Evolutionary conservation across 2,797 vertebrate genomes (phyloP), one percentile per base, ranked within the genome.

Genomic region (Adelosebastes latens): DNA sequence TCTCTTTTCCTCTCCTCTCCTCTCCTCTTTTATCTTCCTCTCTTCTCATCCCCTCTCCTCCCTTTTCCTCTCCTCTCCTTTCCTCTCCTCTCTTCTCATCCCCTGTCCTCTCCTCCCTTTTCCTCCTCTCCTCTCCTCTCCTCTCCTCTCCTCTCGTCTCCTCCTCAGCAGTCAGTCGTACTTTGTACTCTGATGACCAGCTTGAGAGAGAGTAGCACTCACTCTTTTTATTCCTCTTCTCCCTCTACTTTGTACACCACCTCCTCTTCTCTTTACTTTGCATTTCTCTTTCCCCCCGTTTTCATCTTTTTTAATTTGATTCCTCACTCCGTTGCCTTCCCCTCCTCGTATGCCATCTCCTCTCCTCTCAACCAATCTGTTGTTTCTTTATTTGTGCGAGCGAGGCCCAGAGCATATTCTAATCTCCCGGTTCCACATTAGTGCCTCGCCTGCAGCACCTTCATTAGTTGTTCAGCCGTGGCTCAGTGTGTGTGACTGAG

Each of bases 361-460:
- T 83, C 80, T 89, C 72, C 75, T 88, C 88, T 89, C 86, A 56
- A 52, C 81, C 87, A 77, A 84, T 89, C 85, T 91, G 91, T 90
- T 88, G 75, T 95, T 89, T 93, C 91, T 93, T 92, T 92, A 88
- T 95, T 94, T 93, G 91, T 92, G 86, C 34, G 86, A 90, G 90
- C 77, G 63, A 88, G 87, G 93, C 95, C 94, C 89, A 79, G 89
- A 92, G 94, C 93, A 90, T 86, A 93, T 95, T 95, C 94, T 95
- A 95, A 95, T 96, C 94, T 96, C 91, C 84, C 74, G 59, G 93
- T 95, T 95, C 93, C 93, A 95, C 93, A 94, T 95, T 96, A 94
- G 92, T 91, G 89, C 87, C 49, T 91, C 13, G 92, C 96, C 95
- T 90, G 92, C 89, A 95, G 95, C 92, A 80, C 88, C 93, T 93